Conservation (phyloP, 2,113 vertebrate genomes). For the Phycodurus eques region DNA sequence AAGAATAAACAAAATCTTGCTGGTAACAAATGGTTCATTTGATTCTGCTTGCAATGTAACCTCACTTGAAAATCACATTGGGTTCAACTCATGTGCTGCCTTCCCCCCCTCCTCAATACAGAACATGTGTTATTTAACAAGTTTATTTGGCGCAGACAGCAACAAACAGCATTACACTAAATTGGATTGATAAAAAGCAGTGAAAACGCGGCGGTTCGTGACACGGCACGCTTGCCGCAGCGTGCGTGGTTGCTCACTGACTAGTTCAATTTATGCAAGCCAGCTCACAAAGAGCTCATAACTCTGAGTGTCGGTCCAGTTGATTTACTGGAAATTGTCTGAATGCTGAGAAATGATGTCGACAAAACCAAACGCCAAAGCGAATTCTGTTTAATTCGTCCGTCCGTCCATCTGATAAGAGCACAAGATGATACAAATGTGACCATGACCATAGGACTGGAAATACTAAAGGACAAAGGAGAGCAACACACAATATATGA, state of each 20-base stretch:
- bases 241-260: background rate
- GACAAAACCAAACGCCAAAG: background rate
- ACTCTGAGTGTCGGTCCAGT: background rate
- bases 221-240: slow-evolving; percentile 9
- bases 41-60: slow-evolving; percentile 12
- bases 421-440: no score
- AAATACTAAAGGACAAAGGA: no score
- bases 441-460: no score
- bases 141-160: slow-evolving; percentile 15
- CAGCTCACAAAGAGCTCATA: background rate
- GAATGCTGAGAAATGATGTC: slow-evolving; percentile 1
- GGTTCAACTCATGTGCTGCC: background rate
- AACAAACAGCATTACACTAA: slow-evolving; percentile 23
- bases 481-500: no score
- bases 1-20: slow-evolving; percentile 14
- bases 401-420: no score
- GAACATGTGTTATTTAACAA: slow-evolving; percentile 29
- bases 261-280: background rate
- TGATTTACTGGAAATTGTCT: background rate
- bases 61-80: background rate
- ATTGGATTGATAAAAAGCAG: background rate
- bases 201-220: background rate
- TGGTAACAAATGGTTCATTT: slow-evolving; percentile 11
- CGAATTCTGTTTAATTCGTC: no score
- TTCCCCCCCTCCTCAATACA: background rate